Evolutionary conservation across 2,888 invertebrate species (phyloP), one percentile per base, ranked within the genome.

Genomic region (Rhogogaster chlorosoma): DNA sequence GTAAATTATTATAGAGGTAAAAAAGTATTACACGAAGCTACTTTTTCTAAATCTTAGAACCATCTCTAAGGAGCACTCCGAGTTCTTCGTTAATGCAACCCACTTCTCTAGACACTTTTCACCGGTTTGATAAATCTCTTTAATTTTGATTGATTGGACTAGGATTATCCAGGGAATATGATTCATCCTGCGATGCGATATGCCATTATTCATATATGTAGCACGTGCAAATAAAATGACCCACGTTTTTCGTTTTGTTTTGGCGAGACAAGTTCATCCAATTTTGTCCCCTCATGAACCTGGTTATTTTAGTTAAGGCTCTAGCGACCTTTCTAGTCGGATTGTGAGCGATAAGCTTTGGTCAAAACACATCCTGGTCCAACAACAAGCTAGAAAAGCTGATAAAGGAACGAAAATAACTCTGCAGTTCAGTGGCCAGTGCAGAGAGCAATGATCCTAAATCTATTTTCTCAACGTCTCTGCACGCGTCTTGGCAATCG

Each of bases 111-210:
- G 78, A 80, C 36, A 61, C 38, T 80, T 80, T 80, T 57, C 61
- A 61, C 38, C n/a, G 22, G 61, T 26, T 80, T 38, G 57, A 80
- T 57, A 22, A 78, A 80, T 61, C 36, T 32, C 32, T 26, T 61
- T 12, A 61, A 80, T 57, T 57, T 80, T 61, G 78, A 80, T 80
- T 61, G 57, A 61, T 80, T 32, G 7, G 67, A 32, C 32, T 67
- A 32, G 32, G 0, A 32, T 67, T 67, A 67, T 29, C 29, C 12
- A 32, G 26, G 32, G 32, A 26, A 32, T 29, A 67, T 67, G 3
- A 32, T 10, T 61, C 26, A 10, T 61, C 26, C 12, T 26, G 3
- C 61, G 26, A 22, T 2, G 26, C 26, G n/a, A 12, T 61, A 6
- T 26, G 26, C 61, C 10, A 26, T 22, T 29, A 10, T 29, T 26